These are phyloP conservation scores for Silurus asotus DNA, from an alignment of 2,113 vertebrate genomes.

Conservation along the genomic window DNA sequence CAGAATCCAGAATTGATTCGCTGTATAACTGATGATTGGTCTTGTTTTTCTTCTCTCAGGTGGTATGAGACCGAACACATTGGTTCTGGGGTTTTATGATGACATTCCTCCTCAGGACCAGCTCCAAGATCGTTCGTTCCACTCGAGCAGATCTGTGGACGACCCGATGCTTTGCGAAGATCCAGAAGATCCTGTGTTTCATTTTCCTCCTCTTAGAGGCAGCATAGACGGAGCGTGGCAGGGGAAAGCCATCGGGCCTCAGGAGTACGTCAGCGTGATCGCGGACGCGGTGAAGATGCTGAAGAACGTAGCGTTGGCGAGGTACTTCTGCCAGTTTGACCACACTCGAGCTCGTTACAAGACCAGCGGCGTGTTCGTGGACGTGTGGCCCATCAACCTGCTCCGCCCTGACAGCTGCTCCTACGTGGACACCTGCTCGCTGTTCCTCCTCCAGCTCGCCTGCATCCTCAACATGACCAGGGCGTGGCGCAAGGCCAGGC, in stretches of 20 bases:
- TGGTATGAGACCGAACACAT: conserved; percentile 89
- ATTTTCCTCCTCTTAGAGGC: conserved; percentile 70
- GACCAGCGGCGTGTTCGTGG: conserved; percentile 69
- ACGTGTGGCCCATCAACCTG: conserved; percentile 88
- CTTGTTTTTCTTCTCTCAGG: conserved; percentile 66
- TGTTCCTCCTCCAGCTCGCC: conserved; percentile 89
- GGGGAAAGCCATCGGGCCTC: conserved; percentile 71
- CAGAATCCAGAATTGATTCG: background rate
- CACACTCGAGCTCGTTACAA: conserved; percentile 60
- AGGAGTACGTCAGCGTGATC: conserved; percentile 84
- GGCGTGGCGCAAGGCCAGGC: conserved; percentile 78
- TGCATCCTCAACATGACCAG: conserved; percentile 88
- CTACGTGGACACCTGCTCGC: conserved; percentile 87
- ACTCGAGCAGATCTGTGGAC: conserved; percentile 51
- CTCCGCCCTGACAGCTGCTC: conserved; percentile 83
- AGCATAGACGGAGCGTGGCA: conserved; percentile 49
- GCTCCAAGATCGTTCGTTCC: conserved; percentile 65
- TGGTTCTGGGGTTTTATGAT: conserved; percentile 87
- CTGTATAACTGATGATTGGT: background rate
- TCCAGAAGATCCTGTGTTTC: conserved; percentile 60
- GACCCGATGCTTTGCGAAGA: background rate
- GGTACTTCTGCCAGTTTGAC: conserved; percentile 80
- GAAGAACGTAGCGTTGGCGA: conserved; percentile 83
- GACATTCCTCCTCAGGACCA: conserved; percentile 70
- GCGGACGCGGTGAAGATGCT: conserved; percentile 88